These are phyloP conservation scores for Nomada hirtipes DNA, from an alignment of 2,888 invertebrate genomes.

Conservation along the genomic window DNA sequence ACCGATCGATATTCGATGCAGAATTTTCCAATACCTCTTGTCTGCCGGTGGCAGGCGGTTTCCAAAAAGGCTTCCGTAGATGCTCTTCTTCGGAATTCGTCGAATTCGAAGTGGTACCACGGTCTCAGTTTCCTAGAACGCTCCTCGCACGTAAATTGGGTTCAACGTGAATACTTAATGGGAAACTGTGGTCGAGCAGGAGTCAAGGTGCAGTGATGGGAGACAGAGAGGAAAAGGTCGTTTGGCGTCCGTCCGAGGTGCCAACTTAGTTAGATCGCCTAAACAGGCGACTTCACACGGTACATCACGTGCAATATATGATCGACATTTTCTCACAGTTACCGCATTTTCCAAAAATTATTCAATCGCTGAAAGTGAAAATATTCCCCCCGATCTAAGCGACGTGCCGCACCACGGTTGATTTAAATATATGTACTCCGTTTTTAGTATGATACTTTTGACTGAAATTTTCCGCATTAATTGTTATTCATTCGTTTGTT, in stretches of 20 bases:
- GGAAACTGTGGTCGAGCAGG: slow-evolving; percentile 78
- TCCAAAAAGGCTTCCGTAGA: slow-evolving; percentile 41
- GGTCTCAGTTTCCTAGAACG: slow-evolving; percentile 76
- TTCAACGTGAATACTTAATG: slow-evolving; percentile 82
- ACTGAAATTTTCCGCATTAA: no score
- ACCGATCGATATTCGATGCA: slow-evolving; percentile 1
- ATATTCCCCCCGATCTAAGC: background rate
- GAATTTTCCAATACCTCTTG: slow-evolving; percentile 22
- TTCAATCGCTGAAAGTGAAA: background rate
- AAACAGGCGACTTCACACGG: slow-evolving; percentile 79
- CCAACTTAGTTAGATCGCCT: slow-evolving; percentile 80
- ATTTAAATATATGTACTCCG: background rate
- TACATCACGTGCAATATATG: slow-evolving; percentile 70
- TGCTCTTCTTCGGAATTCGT: slow-evolving; percentile 70
- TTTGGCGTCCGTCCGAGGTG: slow-evolving; percentile 79
- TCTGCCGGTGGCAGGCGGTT: slow-evolving; percentile 26
- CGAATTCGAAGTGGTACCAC: slow-evolving; percentile 60
- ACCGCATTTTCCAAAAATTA: slow-evolving; percentile 14
- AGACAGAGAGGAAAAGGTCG: slow-evolving; percentile 78
- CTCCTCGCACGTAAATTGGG: slow-evolving; percentile 81
- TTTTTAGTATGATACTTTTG: background rate
- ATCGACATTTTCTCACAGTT: slow-evolving; percentile 32
- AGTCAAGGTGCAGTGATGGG: slow-evolving; percentile 79
- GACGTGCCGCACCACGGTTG: fast-evolving
- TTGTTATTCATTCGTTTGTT: no score